Conservation (phyloP, 1,140 invertebrate species). For the Oppia nitens region DNA sequence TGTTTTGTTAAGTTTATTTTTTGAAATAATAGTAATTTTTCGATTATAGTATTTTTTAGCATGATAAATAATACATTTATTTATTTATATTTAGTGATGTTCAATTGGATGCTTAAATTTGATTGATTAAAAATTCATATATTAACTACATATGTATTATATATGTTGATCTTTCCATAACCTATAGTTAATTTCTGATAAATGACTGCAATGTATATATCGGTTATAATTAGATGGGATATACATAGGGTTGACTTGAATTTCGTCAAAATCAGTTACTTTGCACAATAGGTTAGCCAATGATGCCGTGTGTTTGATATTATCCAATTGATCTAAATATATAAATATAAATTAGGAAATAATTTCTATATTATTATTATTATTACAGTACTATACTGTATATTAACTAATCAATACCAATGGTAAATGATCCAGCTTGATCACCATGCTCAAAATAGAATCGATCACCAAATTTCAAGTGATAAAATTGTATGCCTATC, state of each 20-base stretch:
- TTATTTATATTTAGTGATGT: too few species aligned
- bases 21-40: too few species aligned
- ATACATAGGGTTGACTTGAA: slow-evolving; percentile 3
- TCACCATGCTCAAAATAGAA: slow-evolving; percentile 32
- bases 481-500: slow-evolving; percentile 59
- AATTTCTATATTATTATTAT: background rate
- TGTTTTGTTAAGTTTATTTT: too few species aligned
- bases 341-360: slow-evolving; percentile 21
- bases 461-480: slow-evolving; percentile 20
- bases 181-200: slow-evolving; percentile 12
- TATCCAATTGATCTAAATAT: slow-evolving; percentile 24
- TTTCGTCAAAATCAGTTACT: slow-evolving; percentile 5
- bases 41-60: too few species aligned
- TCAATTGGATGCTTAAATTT: too few species aligned
- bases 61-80: too few species aligned
- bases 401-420: slow-evolving; percentile 16
- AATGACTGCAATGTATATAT: slow-evolving; percentile 5
- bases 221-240: slow-evolving; percentile 7
- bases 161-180: slow-evolving; percentile 11
- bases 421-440: slow-evolving; percentile 33
- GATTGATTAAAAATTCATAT: too few species aligned
- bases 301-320: slow-evolving; percentile 8
- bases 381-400: background rate
- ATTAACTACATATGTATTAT: too few species aligned
- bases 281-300: slow-evolving; percentile 13